A percentile compares a stretch with the other conserved stretches of the same genome.
phyloP scores from a whole-genome alignment of 2,113 vertebrate species.

The Menura novaehollandiae region DNA sequence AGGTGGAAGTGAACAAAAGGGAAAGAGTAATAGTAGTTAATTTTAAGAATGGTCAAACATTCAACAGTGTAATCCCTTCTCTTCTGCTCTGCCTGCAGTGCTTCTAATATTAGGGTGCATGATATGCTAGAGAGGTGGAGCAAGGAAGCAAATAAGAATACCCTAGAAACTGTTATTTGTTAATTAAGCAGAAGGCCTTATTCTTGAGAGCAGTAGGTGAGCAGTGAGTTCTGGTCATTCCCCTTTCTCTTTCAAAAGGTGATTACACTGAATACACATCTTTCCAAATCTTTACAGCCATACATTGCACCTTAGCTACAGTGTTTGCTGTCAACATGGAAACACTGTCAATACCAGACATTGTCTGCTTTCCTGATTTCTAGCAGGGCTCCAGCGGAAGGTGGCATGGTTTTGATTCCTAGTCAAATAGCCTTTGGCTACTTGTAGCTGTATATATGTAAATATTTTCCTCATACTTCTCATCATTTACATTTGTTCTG shows the following conservation, averaged over 20 bases:
- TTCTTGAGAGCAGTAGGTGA: neutral
- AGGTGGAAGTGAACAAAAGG: neutral
- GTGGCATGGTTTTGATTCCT: neutral
- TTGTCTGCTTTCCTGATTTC: neutral
- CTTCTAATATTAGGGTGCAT: neutral
- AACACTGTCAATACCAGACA: neutral
- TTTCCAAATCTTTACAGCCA: neutral
- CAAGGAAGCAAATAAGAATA: neutral
- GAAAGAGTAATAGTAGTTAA: neutral
- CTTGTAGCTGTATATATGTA: neutral
- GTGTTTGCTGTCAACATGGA: neutral
- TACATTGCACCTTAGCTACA: neutral
- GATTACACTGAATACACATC: neutral
- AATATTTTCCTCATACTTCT: neutral
- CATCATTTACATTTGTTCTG: accelerated
- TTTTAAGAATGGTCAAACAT: neutral
- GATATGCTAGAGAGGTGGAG: neutral
- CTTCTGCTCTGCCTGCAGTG: neutral
- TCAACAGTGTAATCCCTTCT: neutral
- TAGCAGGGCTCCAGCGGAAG: neutral
- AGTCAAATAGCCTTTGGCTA: neutral
- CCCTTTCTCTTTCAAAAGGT: neutral
- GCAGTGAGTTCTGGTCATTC: neutral
- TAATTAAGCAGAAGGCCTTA: neutral
- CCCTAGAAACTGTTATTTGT: neutral